A percentile compares a stretch with the other conserved stretches of the same genome.
Conservation (phyloP, 2,113 vertebrate species). For the Arothron firmamentum region DNA sequence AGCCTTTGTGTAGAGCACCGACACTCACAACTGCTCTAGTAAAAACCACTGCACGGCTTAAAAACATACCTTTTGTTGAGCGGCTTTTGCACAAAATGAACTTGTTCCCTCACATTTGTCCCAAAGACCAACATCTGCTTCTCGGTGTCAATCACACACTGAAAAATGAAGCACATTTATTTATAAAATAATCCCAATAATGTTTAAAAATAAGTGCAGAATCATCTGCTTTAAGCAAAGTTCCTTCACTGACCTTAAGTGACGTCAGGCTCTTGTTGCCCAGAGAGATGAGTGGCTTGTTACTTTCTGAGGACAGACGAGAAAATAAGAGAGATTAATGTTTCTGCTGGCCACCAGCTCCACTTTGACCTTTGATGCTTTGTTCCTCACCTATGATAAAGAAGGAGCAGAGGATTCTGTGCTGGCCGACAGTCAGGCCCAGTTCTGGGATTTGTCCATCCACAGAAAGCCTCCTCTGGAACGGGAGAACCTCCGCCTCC, state of each 20-base stretch:
- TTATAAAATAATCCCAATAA: slow-evolving; percentile 20
- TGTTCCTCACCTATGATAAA: slow-evolving; percentile 34
- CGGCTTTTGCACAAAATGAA: slow-evolving; percentile 71
- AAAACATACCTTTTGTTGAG: slow-evolving; percentile 17
- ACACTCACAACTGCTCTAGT: too few species aligned
- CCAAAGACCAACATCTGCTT: slow-evolving; percentile 82
- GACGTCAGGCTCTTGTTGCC: slow-evolving; percentile 82
- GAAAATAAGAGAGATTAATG: not conserved
- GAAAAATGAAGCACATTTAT: not conserved
- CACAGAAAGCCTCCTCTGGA: slow-evolving; percentile 30
- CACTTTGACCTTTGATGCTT: too few species aligned
- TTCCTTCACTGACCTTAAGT: slow-evolving; percentile 74
- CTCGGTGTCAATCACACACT: slow-evolving; percentile 88
- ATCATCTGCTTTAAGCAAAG: too few species aligned
- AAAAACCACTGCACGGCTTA: too few species aligned
- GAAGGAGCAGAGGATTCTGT: slow-evolving; percentile 43
- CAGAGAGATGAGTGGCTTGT: slow-evolving; percentile 77
- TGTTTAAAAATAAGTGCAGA: too few species aligned
- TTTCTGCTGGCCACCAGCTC: too few species aligned
- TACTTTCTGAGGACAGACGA: slow-evolving; percentile 73
- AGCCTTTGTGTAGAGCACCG: too few species aligned
- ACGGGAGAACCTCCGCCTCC: slow-evolving; percentile 19
- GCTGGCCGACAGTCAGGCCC: slow-evolving; percentile 27
- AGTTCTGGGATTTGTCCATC: slow-evolving; percentile 36
- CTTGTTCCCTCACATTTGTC: slow-evolving; percentile 76